Base-by-base conservation (phyloP, 2,797 vertebrate genomes). In the Peromyscus nudipes region DNA sequence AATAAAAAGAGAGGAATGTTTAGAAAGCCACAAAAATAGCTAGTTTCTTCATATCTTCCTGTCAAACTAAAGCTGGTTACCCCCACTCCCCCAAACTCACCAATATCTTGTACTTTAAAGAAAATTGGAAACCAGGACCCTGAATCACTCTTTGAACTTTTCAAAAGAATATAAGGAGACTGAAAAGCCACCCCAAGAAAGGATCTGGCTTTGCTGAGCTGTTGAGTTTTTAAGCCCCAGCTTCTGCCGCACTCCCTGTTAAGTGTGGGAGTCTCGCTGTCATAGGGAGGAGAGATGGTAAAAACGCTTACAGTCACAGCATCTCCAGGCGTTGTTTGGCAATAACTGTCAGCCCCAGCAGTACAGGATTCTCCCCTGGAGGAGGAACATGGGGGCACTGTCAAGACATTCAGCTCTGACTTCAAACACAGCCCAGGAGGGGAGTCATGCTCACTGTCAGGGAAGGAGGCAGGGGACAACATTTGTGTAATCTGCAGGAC, bases 311-410 rank as follows among this genome's bases (percentile, higher is more conserved):
- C 40, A 3, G 9, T 92, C 96, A 40, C 84, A 95, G 73, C 29
- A 29, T 67, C 91, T 98, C 23, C 80, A 89, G 94, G 73, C 6
- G 21, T 5, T 31, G 52, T 25, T 46, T 37, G 46, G 52, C 94
- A 96, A 91, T 92, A 93, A 96, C 80, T 92, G 37, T 88, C 77
- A 88, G 65, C 29, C 37, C 69, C 90, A 17, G 21, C 71, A 80
- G 40, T 65, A 86, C 96, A 94, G 86, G 95, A n/a, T 40, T 10
- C 60, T 49, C 49, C 93, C 21, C 91, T 2, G 13, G 88, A 92
- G 92, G 19, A 65, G 73, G 79, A 86, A 90, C 75, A 52, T 29
- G 89, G 25, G 49, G 46, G 60, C 55, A 11, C 76, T 57, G 75
- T 73, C 60, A 91, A 94, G 89, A 67, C 37, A 69, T 23, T 81